These are phyloP conservation scores for Misgurnus mizolepis DNA, from an alignment of 2,113 vertebrate species.

Conservation along the genomic window DNA sequence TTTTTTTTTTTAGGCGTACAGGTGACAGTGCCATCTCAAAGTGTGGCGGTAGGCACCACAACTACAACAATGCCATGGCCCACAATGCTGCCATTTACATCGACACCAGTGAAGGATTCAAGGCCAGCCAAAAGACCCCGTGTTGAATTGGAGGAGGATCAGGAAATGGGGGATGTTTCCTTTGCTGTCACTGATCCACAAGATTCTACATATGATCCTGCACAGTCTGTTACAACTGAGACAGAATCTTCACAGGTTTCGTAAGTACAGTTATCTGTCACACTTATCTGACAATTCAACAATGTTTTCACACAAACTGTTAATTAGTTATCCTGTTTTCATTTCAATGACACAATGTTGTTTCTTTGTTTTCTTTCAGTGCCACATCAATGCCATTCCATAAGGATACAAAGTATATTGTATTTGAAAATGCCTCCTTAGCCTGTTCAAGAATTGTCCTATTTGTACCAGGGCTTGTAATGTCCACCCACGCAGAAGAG, in stretches of 20 bases:
- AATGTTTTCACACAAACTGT: background rate
- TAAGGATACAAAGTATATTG: background rate
- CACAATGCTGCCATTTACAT: background rate
- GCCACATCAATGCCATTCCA: background rate
- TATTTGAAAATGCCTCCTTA: conserved; percentile 34
- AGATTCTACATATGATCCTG: background rate
- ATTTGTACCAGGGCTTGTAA: conserved; percentile 20
- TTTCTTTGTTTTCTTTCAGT: background rate
- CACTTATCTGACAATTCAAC: background rate
- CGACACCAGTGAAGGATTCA: background rate
- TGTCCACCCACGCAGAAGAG: background rate
- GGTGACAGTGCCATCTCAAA: background rate
- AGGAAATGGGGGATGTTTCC: background rate
- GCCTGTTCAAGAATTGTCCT: conserved; percentile 25
- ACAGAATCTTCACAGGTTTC: background rate
- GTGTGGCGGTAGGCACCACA: background rate
- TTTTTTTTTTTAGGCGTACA: background rate
- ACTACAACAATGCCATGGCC: background rate
- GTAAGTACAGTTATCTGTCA: background rate
- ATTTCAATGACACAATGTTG: background rate
- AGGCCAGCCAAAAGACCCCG: background rate
- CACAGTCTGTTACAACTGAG: background rate
- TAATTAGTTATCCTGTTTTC: background rate
- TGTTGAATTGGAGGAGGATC: background rate
- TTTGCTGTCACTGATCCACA: background rate